These are phyloP conservation scores for Vanessa cardui DNA, from an alignment of 2,888 invertebrate genomes.

Conservation along the genomic window DNA sequence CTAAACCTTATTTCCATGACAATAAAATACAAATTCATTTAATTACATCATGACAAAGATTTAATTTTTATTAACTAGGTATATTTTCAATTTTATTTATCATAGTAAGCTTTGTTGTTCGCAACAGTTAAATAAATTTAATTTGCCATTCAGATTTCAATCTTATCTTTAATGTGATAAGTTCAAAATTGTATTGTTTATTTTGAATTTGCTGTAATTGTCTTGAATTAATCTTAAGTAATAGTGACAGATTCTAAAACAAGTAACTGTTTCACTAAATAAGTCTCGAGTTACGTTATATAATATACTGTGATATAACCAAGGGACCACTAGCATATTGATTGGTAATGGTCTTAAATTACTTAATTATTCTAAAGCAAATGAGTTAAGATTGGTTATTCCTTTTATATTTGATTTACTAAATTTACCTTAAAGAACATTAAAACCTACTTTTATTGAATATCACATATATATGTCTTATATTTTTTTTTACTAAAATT, in stretches of 20 bases:
- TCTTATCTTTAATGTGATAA: background rate
- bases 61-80: background rate
- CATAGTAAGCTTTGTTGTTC: background rate
- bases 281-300: background rate
- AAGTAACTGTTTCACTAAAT: background rate
- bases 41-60: background rate
- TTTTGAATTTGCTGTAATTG: conserved; percentile 12
- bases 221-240: conserved; percentile 15
- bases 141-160: background rate
- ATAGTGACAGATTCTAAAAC: conserved; percentile 14
- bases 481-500: too few relatives aligned
- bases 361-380: too few relatives aligned
- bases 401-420: too few relatives aligned
- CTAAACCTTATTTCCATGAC: background rate
- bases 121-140: background rate
- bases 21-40: background rate
- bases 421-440: too few relatives aligned
- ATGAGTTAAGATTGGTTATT: too few relatives aligned
- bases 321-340: background rate
- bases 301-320: conserved; percentile 2
- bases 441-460: too few relatives aligned
- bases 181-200: background rate
- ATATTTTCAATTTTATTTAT: background rate
- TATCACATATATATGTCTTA: too few relatives aligned
- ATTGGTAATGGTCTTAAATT: too few relatives aligned